Evolutionary conservation across 2,888 invertebrate genomes (phyloP), one percentile per base, ranked within the genome.

Genomic region (Pseudococcus viburni): DNA sequence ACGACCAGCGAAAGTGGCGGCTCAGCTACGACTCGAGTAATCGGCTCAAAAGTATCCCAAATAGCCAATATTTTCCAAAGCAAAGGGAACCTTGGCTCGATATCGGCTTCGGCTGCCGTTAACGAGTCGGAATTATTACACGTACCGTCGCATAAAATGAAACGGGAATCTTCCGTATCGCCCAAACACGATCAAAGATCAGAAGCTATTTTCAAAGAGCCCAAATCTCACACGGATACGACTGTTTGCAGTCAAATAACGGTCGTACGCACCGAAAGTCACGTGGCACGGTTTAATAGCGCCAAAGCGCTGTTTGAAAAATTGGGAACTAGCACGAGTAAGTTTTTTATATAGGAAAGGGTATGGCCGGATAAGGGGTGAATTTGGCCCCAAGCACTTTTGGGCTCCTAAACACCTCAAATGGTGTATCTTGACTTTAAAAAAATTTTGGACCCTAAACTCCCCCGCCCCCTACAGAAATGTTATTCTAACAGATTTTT

Each of bases 251-350:
- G 80, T 51, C 89, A 94, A 90, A 95, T 95, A 64, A 95, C 95
- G 15, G 96, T 96, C 83, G 96, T 96, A 89, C 94, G 97, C 89
- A 96, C 96, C 22, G 96, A 97, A 92, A 96, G 96, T 91, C 97
- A 97, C 91, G 94, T 96, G 91, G 95, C 97, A n/a, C 93, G 96
- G 89, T 97, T 97, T 92, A 97, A 98, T 92, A 97, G 96, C 92
- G 97, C 97, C 3, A 94, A 97, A 89, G 97, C 98, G 73, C 93
- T 98, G 89, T 98, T 98, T 92, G 97, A 98, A 92, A 97, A 97
- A 91, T 93, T 98, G 90, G 95, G 96, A 91, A 90, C 86, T 12
- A 89, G 89, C 88, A 86, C 85, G 85, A 15, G 77, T 77, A 39
- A 11, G 46, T 51, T 51, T 51, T 17, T 51, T 51, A n/a, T n/a